Evolutionary conservation across 2,888 invertebrate genomes (phyloP).

Genomic region (Erebia palarica): DNA sequence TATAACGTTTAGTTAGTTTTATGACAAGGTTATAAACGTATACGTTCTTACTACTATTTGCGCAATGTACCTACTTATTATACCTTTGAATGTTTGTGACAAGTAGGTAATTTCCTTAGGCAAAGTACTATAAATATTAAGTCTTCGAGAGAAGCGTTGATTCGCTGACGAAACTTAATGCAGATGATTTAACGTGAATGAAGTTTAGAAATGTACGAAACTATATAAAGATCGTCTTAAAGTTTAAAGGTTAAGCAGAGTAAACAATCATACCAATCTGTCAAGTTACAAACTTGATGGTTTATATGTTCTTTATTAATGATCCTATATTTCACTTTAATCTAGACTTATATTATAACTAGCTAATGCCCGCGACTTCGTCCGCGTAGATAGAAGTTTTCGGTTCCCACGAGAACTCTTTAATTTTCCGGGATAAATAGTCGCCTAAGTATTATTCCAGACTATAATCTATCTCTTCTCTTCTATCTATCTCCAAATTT

Average conservation of each 20-base stretch:
- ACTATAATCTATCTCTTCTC: too few relatives aligned
- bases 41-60: neutral
- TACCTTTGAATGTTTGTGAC: neutral
- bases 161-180: neutral
- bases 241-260: constrained; percentile 1
- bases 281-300: neutral
- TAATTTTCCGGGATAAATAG: too few relatives aligned
- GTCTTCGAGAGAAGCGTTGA: neutral
- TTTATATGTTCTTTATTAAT: neutral
- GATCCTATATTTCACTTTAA: too few relatives aligned
- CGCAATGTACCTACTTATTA: constrained; percentile 1
- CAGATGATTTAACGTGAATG: neutral
- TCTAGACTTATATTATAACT: too few relatives aligned
- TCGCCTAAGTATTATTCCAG: too few relatives aligned
- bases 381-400: too few relatives aligned
- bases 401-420: too few relatives aligned
- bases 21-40: constrained; percentile 35
- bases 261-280: constrained; percentile 2
- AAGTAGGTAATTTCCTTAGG: neutral
- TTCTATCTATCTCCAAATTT: too few relatives aligned
- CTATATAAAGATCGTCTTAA: constrained; percentile 1
- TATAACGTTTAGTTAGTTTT: constrained; percentile 18
- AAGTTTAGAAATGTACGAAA: neutral
- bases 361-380: too few relatives aligned
- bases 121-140: neutral